Base-by-base conservation (phyloP, 2,113 vertebrate genomes). In the Phyllostomus hastatus region DNA sequence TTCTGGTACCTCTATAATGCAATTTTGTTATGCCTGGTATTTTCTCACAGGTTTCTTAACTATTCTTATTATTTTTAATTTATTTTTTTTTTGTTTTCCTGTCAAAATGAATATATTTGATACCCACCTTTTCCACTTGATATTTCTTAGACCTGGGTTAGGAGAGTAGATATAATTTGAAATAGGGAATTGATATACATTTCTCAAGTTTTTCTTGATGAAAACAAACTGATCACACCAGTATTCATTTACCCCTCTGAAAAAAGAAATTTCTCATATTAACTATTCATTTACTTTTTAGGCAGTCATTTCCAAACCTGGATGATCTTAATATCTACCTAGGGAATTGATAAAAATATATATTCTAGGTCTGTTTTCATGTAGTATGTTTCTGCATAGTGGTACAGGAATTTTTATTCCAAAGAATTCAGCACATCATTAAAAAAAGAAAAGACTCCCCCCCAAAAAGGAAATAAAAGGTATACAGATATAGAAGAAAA, bases 131-230 rank as follows among this genome's bases (percentile, higher is more conserved):
- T 89, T 66, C 48, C 17, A 50, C 35, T 83, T 73, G 43, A 80
- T 89, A 2, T 84, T 67, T 82, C 64, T 94, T 84, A 69, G 35
- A 84, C 22, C 67, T 69, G 57, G 17, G 4, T 70, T 81, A 87
- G 43, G 22, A 86, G 19, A 84, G 31, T 28, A 67, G 67, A 91
- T 24, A 82, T 12, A 95, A 90, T 69, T 95, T 90, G n/a, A 95
- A 66, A 81, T 73, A 16, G 14, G 35, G 48, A 89, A 61, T 14
- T 46, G 10, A 81, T 28, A 61, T 69, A 75, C 16, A 83, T 75
- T 91, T 84, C 28, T 91, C 54, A 82, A 46, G 26, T 3, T 94
- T 57, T 95, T 35, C 48, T 78, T 88, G 35, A 33, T 50, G 22
- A 78, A 79, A 91, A n/a, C 12, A 79, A 94, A 75, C 17, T 48